phyloP scores from a whole-genome alignment of 53 echinoderm and acorn worm genomes.

The Paracentrotus lividus region DNA sequence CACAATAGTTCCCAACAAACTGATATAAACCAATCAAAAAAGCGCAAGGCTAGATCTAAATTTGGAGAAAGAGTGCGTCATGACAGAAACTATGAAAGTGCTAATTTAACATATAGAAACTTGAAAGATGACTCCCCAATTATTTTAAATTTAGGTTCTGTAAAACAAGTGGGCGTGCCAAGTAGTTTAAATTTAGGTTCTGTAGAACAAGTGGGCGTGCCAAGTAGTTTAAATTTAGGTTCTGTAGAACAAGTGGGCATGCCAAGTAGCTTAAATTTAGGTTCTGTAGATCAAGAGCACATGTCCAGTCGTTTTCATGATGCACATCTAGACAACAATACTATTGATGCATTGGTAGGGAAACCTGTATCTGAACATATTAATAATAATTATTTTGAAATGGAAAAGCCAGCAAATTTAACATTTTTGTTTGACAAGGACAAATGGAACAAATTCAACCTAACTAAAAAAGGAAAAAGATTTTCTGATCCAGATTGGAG shows the following conservation, averaged over 20 bases:
- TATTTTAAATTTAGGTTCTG: background rate
- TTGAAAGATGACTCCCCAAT: background rate
- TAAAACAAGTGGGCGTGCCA: background rate
- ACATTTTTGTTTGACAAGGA: background rate
- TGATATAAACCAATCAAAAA: background rate
- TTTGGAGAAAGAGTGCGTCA: background rate
- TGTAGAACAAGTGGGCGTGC: background rate
- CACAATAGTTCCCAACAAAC: background rate
- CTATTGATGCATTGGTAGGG: background rate
- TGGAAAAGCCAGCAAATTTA: background rate
- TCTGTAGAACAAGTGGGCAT: background rate
- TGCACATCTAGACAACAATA: background rate
- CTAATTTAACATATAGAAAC: background rate
- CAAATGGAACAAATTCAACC: background rate
- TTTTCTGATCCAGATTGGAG: conserved; percentile 40
- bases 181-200: background rate
- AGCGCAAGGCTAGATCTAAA: background rate
- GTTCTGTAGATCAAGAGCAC: background rate
- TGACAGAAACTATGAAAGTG: background rate
- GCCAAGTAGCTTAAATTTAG: background rate
- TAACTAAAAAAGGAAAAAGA: background rate
- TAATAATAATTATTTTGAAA: background rate
- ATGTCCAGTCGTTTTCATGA: background rate
- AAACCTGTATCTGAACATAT: background rate
- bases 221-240: background rate